A percentile compares a stretch with the other conserved stretches of the same genome.
Evolutionary conservation across 2,888 invertebrate genomes (phyloP).

Genomic region (Calliopum simillimum): DNA sequence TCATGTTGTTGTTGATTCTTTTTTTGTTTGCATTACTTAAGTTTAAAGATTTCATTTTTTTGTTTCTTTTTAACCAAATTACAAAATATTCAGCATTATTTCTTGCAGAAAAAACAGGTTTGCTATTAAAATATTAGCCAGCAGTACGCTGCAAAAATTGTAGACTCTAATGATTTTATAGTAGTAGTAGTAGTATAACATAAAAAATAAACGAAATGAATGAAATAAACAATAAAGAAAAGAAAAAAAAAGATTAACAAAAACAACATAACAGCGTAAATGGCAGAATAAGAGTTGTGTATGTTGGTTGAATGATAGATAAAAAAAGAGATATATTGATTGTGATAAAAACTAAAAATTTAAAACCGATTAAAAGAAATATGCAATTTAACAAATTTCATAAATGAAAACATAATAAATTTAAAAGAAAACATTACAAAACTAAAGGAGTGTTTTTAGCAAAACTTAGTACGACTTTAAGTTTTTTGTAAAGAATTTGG

Average conservation of each 20-base stretch:
- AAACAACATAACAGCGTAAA: not conserved
- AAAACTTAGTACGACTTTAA: no score
- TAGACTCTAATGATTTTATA: no score
- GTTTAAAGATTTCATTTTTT: conserved; percentile 14
- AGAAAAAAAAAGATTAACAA: conserved; percentile 10
- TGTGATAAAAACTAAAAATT: no score
- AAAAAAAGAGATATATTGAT: not conserved
- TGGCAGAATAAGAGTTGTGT: conserved; percentile 15
- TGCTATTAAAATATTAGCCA: not conserved
- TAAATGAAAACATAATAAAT: no score
- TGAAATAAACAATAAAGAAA: conserved; percentile 9
- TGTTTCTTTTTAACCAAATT: conserved; percentile 19
- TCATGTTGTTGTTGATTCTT: conserved; percentile 24
- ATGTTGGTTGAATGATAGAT: not conserved
- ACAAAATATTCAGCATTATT: conserved; percentile 22
- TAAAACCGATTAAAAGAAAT: no score
- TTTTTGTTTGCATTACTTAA: conserved; percentile 37
- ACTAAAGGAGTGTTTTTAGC: no score
- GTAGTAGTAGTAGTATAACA: conserved; percentile 11
- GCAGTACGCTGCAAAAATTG: not conserved
- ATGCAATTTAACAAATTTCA: no score
- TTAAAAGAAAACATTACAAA: no score
- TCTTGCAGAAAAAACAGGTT: conserved; percentile 18
- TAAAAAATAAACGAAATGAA: not conserved
- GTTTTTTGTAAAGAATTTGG: no score